Conservation (phyloP, 2,113 vertebrate genomes). For the Promerops cafer region DNA sequence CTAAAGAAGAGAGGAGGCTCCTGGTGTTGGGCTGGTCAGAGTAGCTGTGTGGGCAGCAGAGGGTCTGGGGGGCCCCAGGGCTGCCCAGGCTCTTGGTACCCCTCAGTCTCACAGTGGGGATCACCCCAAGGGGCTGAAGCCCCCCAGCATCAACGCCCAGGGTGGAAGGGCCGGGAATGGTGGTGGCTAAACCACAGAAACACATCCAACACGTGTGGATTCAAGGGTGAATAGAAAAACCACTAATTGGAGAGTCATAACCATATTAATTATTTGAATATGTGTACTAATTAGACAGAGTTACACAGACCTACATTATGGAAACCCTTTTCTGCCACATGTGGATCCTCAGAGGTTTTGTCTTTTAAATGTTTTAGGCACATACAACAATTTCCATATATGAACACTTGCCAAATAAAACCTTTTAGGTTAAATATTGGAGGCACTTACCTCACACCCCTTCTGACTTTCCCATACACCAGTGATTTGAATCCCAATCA, state of each 20-base stretch:
- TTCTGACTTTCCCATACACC: not conserved
- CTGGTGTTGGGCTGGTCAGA: not conserved
- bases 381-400: not conserved
- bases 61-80: not conserved
- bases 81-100: not conserved
- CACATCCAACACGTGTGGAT: rapidly evolving
- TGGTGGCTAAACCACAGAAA: not conserved
- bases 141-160: not conserved
- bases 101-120: not conserved
- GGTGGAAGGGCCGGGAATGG: rapidly evolving
- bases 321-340: not conserved
- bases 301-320: not conserved
- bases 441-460: not conserved
- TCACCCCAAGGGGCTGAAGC: too few relatives aligned
- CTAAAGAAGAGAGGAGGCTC: not conserved
- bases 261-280: not conserved
- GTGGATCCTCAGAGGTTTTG: not conserved
- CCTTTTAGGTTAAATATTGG: not conserved
- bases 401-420: not conserved
- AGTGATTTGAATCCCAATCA: not conserved
- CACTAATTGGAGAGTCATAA: not conserved
- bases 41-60: not conserved
- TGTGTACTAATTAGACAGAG: not conserved
- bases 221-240: not conserved
- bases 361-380: not conserved